phyloP scores from a whole-genome alignment of 2,113 vertebrate species.

The Chaetorhynchus papuensis region DNA sequence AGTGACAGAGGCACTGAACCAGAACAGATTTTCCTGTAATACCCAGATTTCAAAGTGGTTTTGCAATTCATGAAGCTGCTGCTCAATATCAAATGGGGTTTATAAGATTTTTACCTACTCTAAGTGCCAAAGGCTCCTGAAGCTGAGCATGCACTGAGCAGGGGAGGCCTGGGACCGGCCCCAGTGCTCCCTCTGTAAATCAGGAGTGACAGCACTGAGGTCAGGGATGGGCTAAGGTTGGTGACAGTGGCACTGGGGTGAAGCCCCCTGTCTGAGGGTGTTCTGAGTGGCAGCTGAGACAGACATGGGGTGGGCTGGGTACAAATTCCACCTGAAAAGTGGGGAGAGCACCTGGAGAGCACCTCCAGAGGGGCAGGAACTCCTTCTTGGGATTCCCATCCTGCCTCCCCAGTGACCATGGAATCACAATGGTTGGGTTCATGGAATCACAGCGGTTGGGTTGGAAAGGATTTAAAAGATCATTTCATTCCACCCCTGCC shows the following conservation, averaged over 20 bases:
- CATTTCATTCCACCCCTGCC: background rate
- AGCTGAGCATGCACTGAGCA: background rate
- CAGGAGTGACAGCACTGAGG: background rate
- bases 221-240: background rate
- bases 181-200: background rate
- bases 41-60: background rate
- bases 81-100: background rate
- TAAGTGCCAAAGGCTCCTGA: background rate
- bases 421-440: background rate
- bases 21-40: slow-evolving; percentile 8
- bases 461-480: background rate
- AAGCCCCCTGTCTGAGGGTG: background rate
- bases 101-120: background rate
- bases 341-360: background rate
- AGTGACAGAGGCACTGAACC: slow-evolving; percentile 14
- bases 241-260: background rate
- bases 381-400: background rate
- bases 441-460: background rate
- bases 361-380: background rate
- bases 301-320: background rate
- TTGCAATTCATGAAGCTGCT: slow-evolving; percentile 43
- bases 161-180: background rate
- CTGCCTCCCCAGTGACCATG: background rate
- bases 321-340: too few relatives aligned
- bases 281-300: background rate